Evolutionary conservation across 2,797 vertebrate genomes (phyloP), one percentile per base, ranked within the genome.

Genomic region (Platalea minor): DNA sequence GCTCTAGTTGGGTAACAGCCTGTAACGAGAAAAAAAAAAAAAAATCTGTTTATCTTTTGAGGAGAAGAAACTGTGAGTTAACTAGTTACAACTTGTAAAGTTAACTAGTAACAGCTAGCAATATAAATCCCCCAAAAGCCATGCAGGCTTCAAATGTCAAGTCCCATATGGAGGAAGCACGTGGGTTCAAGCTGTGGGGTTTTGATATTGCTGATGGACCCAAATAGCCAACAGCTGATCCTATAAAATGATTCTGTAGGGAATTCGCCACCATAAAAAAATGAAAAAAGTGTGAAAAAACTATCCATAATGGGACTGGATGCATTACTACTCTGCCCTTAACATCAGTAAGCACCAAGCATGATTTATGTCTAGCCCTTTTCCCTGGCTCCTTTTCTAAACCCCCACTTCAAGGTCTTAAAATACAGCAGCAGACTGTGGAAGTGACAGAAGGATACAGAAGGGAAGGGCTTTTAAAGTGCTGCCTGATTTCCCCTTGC

Each of bases 1-100:
- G 98, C 98, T 99, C 99, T 98, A 99, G 98, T 97, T 99, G 99
- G 98, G 99, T 99, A 98, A 99, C 99, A 98, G 99, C 99, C 99
- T 99, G 98, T 80, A 97, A 98, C 96, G 89, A 97, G 70, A 95
- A 74, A 90, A 85, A 89, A 63, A 50, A 37, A 37, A 23, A 19
- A 33, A 10, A 28, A 2, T 41, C 21, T 29, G 46, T 70, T 89
- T 91, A 78, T 86, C 56, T 89, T 77, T n/a, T 26, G 53, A 85
- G 57, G 21, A 80, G 10, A 95, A 88, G 29, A 75, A 96, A 69
- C 5, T 57, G 54, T 17, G 57, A 83, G 18, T 74, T 64, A 89
- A 89, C 14, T 7, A 82, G n/a, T 24, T 59, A 64, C 3, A 75
- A 26, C 12, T 16, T 48, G 17, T 14, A 43, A 85, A 76, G 41